Evolutionary conservation across 30 jellyfish, hydroid and myxozoan species (phyloP).

Genomic region (Aurelia aurita complex sp. Pacific): DNA sequence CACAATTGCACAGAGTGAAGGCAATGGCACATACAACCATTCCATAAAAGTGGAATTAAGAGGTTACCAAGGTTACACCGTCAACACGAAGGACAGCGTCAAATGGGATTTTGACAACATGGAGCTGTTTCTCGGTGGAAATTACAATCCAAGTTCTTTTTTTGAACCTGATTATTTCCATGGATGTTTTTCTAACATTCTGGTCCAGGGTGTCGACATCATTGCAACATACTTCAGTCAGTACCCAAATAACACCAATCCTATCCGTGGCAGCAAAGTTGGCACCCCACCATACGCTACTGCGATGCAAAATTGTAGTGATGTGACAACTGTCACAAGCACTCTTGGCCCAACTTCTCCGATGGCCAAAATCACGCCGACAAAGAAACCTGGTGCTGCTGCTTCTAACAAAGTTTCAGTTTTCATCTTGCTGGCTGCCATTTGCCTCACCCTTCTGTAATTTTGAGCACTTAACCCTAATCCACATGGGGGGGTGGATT

Average conservation of each 20-base stretch:
- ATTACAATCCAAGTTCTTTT: too few relatives aligned
- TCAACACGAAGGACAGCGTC: not conserved
- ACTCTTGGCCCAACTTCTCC: too few relatives aligned
- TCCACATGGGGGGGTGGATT: too few relatives aligned
- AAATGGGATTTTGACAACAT: slow-evolving; percentile 1
- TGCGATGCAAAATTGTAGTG: slow-evolving; percentile 8
- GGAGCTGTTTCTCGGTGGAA: slow-evolving; percentile 11
- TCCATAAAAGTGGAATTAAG: not conserved
- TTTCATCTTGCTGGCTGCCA: too few relatives aligned
- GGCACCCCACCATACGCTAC: not conserved
- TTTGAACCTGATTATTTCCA: not conserved
- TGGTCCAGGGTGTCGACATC: slow-evolving; percentile 21
- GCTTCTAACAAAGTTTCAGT: too few relatives aligned
- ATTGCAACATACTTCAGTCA: slow-evolving; percentile 1
- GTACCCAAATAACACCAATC: slow-evolving; percentile 27
- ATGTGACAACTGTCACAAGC: not conserved
- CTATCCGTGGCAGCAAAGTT: not conserved
- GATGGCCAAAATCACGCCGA: not conserved
- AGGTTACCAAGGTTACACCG: not conserved
- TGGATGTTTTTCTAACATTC: slow-evolving; percentile 25
- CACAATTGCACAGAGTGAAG: not conserved
- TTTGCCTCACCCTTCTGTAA: too few relatives aligned
- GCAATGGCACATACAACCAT: not conserved
- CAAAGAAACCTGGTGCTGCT: not conserved
- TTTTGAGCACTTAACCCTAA: too few relatives aligned